Base-by-base conservation (phyloP, 2,888 invertebrate species). In the Parnassius glacialis region DNA sequence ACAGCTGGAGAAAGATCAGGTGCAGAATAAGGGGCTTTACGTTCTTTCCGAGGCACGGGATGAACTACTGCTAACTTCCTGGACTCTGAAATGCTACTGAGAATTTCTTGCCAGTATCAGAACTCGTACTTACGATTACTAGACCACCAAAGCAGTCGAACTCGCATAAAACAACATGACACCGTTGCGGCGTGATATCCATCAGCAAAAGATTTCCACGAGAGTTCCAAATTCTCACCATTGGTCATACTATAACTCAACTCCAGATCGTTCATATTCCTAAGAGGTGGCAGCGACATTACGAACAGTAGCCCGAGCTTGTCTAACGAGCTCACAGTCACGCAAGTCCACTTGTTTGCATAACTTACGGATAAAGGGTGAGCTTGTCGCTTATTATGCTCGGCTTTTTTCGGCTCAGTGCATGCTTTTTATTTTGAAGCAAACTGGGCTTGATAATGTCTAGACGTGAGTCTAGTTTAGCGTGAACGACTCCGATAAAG, bases 291-390 rank as follows among this genome's bases (percentile, higher is more conserved):
- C 43, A 13, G 52, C 41, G 56, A 61, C 61, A 55, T 61, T 34
- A 53, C 60, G 53, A 55, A 56, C 52, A 16, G 50, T 34, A 56
- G 54, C 44, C 42, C n/a, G 53, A 61, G 52, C 65, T 60, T 47
- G 61, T 61, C 67, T 76, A 79, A 78, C 77, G 75, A 76, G 74
- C 64, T 25, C 43, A 61, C 25, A 66, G 78, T 79, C 86, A 86
- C 85, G 85, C 85, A 72, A 86, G 61, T 70, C 55, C 47, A 72
- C 83, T 83, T 75, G 85, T 86, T 86, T 83, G 78, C 84, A 85
- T 87, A 86, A 87, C 76, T 85, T 84, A 85, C 74, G 82, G 84
- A 81, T 83, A 83, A 81, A 80, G 80, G 78, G 79, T 74, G 70
- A 77, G 80, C 83, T 80, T 81, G 73, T 73, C 76, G 77, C 79